Evolutionary conservation across 2,797 vertebrate genomes (phyloP), one percentile per base, ranked within the genome.

Genomic region (Lepilemur ruficaudatus): DNA sequence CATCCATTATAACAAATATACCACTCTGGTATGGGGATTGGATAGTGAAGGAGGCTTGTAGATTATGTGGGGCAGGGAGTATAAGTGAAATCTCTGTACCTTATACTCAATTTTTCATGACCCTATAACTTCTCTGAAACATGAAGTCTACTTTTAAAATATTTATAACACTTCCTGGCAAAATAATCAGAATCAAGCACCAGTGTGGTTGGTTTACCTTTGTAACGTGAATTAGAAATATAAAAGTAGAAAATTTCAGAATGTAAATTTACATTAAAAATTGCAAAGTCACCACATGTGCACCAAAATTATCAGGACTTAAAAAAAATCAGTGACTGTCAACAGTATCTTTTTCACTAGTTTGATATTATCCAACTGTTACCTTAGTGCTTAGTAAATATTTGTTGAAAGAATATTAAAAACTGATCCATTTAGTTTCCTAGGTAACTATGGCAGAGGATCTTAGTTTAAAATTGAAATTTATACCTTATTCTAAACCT

Each of bases 341-440:
- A 28, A 10, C 41, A 41, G 46, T 43, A 46, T 13, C 23, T 73
- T 52, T 61, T 84, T 43, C n/a, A 79, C 9, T 57, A 11, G 10
- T 17, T 85, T 52, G 11, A 59, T 73, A 80, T 93, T 48, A 75
- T 69, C 30, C 1, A 32, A 43, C 78, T 83, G 59, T 84, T 88
- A 14, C 17, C 73, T 84, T 48, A n/a, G 4, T 55, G 11, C 15
- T 84, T 86, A 75, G 52, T 82, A 93, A 84, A 85, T 80, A 91
- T 61, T 88, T 95, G 13, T 67, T 76, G 67, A 93, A 41, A 72
- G 43, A 65, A 55, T 85, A 59, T 93, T 80, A 38, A 87, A 93
- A 91, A 81, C 0, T 0, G 35, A 82, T 48, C 14, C 22, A 48
- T 78, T 84, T 82, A 46, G 20, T 86, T 38, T 95, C 23, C 35